These are phyloP conservation scores for Aplochiton taeniatus DNA, from an alignment of 2,797 vertebrate genomes.

Conservation along the genomic window DNA sequence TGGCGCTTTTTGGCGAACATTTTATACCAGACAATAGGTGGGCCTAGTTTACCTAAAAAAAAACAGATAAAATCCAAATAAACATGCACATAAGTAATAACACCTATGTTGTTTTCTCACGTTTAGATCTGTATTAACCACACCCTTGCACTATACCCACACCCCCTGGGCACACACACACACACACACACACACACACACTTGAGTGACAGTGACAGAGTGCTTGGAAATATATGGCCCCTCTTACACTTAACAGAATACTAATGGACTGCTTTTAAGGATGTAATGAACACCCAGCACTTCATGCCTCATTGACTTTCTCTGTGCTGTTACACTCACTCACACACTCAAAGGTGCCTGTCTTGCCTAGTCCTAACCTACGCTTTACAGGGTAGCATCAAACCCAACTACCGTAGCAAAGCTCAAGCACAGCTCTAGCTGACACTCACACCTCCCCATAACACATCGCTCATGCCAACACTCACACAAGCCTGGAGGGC, in stretches of 20 bases:
- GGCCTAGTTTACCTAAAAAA: too few species aligned
- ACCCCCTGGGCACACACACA: background rate
- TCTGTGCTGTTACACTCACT: slow-evolving; percentile 46
- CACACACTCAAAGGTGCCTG: slow-evolving; percentile 23
- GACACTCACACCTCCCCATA: background rate
- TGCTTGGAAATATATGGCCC: slow-evolving; percentile 51
- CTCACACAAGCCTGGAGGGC: slow-evolving; percentile 30
- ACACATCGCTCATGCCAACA: background rate
- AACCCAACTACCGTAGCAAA: background rate
- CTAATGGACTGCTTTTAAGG: slow-evolving; percentile 64
- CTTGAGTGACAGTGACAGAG: slow-evolving; percentile 57
- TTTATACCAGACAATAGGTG: too few species aligned
- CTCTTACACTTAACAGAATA: slow-evolving; percentile 54
- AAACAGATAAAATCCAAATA: too few species aligned
- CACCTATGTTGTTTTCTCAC: too few species aligned
- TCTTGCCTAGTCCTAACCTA: background rate
- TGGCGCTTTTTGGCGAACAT: too few species aligned
- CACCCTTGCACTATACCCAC: too few species aligned
- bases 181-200: slow-evolving; percentile 1
- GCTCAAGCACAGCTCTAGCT: background rate
- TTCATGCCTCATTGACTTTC: slow-evolving; percentile 60
- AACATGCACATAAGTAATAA: too few species aligned
- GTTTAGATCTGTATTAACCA: too few species aligned
- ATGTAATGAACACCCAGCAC: slow-evolving; percentile 59
- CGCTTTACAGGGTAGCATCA: slow-evolving; percentile 5